Evolutionary conservation across 2,113 vertebrate genomes (phyloP), one percentile per base, ranked within the genome.

Genomic region (Phocoena sinus): DNA sequence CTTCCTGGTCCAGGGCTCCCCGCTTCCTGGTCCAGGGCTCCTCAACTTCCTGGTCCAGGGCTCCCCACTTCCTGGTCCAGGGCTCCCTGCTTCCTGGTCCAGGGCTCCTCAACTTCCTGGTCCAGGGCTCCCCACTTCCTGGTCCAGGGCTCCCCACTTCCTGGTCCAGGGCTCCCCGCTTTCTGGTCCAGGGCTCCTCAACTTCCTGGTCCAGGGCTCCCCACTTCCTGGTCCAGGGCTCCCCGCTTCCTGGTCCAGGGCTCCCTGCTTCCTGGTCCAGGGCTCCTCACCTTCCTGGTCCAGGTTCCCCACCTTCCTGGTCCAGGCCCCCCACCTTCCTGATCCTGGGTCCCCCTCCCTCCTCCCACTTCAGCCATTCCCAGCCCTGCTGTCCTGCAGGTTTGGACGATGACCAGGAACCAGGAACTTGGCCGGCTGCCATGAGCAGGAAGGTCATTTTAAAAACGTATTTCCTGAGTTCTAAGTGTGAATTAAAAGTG

Each of bases 81-180:
- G 14, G 23, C 0, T 5, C 33, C n/a, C 2, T 36, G 5, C 44
- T 47, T 47, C 11, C 47, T 0, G 11, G 47, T 47, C 47, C 2
- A 47, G 47, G 47, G 41, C 21, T 23, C 60, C 56, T 20, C 82
- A n/a, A 1, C 41, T 23, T 47, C 26, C 68, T 13, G 15, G 12
- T n/a, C 14, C 18, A 8, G 41, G 70, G 41, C 41, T 41, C 41
- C 41, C 41, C 5, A 1, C 41, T 41, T 41, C 41, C 41, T 41
- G 41, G 41, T 41, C 41, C 5, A 6, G 41, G 41, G 41, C 41
- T 1, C 41, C 41, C 5, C 41, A 6, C 0, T 44, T 44, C 44
- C 44, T 44, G 44, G 44, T 44, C 44, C 44, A 44, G 44, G 44
- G 44, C 44, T 8, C 44, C 44, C 44, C 44, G 8, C 7, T 44